Conservation (phyloP, 2,888 invertebrate genomes). For the Dioctria rufipes region DNA sequence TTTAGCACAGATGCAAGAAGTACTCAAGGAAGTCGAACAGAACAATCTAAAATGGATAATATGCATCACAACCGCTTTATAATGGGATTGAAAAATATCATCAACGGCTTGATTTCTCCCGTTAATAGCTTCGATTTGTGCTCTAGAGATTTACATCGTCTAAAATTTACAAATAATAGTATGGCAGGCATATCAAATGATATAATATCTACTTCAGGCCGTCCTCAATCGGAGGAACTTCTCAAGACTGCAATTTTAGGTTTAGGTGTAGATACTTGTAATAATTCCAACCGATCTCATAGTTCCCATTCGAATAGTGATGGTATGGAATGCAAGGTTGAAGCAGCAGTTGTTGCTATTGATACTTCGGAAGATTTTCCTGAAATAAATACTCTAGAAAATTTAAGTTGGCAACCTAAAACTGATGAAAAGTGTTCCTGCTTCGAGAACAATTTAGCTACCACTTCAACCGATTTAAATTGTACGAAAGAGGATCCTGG, state of each 20-base stretch:
- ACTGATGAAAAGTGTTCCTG: background rate
- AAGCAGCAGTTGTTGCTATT: constrained; percentile 58
- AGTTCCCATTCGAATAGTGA: background rate
- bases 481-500: background rate
- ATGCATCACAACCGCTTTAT: constrained; percentile 56
- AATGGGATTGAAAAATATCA: constrained; percentile 60
- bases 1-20: background rate
- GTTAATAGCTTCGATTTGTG: constrained; percentile 59
- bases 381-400: constrained; percentile 55
- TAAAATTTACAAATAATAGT: constrained; percentile 59
- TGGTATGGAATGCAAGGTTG: background rate
- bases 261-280: constrained; percentile 16
- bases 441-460: background rate
- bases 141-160: constrained; percentile 56
- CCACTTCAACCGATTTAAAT: background rate
- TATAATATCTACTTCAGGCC: constrained; percentile 20
- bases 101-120: constrained; percentile 60
- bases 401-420: background rate
- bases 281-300: background rate
- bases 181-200: constrained; percentile 59
- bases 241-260: constrained; percentile 51
- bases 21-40: background rate
- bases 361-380: constrained; percentile 61
- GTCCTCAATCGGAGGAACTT: constrained; percentile 25
- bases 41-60: background rate